Evolutionary conservation across 2,888 invertebrate genomes (phyloP).

Genomic region (Drosophila yooni): DNA sequence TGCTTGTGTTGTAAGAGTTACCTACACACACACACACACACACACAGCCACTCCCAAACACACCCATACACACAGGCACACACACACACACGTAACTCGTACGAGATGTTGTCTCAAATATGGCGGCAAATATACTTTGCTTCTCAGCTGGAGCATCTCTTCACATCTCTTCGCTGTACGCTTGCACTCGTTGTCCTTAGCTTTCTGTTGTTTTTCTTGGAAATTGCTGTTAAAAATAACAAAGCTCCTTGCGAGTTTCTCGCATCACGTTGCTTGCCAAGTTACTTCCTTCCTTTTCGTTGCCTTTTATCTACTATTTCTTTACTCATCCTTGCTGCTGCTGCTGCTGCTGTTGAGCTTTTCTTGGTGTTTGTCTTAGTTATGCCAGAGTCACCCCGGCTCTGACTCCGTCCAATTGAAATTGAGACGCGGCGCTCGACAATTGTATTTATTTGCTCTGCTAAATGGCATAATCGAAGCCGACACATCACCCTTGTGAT

Average conservation of each 20-base stretch:
- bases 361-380: constrained; percentile 70
- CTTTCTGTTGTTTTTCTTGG: constrained; percentile 77
- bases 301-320: background rate
- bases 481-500: constrained; percentile 4
- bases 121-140: constrained; percentile 79
- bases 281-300: constrained; percentile 64
- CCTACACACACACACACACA: constrained; percentile 44
- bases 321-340: background rate
- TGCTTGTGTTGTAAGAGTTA: constrained; percentile 47
- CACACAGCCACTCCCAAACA: constrained; percentile 16
- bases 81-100: constrained; percentile 44
- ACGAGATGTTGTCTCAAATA: constrained; percentile 80
- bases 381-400: constrained; percentile 35
- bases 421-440: constrained; percentile 70
- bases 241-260: constrained; percentile 70
- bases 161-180: constrained; percentile 11
- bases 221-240: constrained; percentile 81
- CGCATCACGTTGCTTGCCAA: constrained; percentile 64
- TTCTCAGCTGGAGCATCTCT: constrained; percentile 56
- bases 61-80: constrained; percentile 20
- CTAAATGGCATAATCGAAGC: constrained; percentile 78
- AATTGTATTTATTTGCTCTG: constrained; percentile 78
- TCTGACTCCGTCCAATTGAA: constrained; percentile 49
- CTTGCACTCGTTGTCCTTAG: constrained; percentile 37
- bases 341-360: constrained; percentile 22